These are phyloP conservation scores for Acropora tenuis DNA, from an alignment of 64 coral and sea anemone species.

Conservation along the genomic window DNA sequence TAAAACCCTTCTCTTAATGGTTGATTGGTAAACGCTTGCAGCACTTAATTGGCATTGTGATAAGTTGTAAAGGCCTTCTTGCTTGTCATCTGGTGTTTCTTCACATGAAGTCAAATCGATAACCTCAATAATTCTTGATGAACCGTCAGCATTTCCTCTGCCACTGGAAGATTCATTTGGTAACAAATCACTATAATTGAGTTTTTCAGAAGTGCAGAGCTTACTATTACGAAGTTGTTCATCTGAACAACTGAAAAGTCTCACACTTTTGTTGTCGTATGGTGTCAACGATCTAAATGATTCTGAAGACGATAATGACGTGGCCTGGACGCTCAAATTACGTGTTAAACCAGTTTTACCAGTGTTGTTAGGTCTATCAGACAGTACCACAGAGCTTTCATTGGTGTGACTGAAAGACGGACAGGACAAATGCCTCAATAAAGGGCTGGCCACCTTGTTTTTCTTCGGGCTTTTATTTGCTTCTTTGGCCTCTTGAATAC, in stretches of 20 bases:
- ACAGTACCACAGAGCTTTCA: background rate
- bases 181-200: background rate
- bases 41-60: background rate
- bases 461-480: constrained; percentile 58
- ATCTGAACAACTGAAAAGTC: constrained; percentile 12
- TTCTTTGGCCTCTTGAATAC: constrained; percentile 70
- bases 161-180: background rate
- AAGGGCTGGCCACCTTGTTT: constrained; percentile 34
- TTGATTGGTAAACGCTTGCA: background rate
- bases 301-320: background rate
- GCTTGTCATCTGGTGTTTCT: background rate
- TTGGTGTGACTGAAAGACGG: constrained; percentile 19
- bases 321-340: background rate
- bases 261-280: background rate
- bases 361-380: background rate
- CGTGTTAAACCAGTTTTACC: constrained; percentile 13
- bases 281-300: background rate
- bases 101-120: constrained; percentile 20
- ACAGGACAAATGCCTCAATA: constrained; percentile 52
- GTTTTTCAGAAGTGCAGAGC: background rate
- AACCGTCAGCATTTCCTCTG: background rate
- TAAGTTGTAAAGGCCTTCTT: background rate
- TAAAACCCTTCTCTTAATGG: background rate
- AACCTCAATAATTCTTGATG: background rate
- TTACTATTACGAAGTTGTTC: background rate